A percentile compares a stretch with the other conserved stretches of the same genome.
These are phyloP conservation scores for Erynnis tages DNA, from an alignment of 2,888 invertebrate genomes.

Conservation along the genomic window DNA sequence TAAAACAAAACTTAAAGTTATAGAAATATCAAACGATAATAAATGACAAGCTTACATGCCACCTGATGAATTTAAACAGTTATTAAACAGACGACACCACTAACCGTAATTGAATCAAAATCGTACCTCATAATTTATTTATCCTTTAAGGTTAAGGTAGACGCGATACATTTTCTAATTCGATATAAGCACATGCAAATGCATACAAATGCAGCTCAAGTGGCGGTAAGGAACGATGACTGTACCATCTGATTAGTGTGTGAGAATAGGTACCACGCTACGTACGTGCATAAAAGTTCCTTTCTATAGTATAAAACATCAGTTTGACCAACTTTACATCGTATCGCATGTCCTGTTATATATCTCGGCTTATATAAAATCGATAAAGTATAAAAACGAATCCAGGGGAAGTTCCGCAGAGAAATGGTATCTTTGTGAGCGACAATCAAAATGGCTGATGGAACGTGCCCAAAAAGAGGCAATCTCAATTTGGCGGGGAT, in stretches of 20 bases:
- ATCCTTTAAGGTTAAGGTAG: too few species aligned
- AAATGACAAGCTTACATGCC: too few species aligned
- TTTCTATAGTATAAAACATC: neutral
- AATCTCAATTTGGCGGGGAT: slow-evolving; percentile 52
- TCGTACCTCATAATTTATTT: too few species aligned
- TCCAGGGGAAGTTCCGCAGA: neutral
- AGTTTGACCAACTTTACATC: neutral
- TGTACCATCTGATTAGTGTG: too few species aligned
- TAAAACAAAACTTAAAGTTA: neutral
- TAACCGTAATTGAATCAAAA: too few species aligned
- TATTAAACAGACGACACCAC: too few species aligned
- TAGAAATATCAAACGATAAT: neutral
- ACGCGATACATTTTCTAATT: too few species aligned
- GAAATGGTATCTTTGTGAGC: slow-evolving; percentile 38
- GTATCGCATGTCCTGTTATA: neutral
- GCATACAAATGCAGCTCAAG: too few species aligned
- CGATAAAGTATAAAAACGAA: neutral
- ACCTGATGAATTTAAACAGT: too few species aligned
- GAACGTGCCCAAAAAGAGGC: slow-evolving; percentile 47
- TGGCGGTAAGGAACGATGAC: too few species aligned
- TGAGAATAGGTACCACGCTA: too few species aligned
- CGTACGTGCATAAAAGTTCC: neutral
- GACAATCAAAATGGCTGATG: slow-evolving; percentile 43
- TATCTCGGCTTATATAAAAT: neutral
- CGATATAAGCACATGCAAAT: too few species aligned